These are phyloP conservation scores for Gorsachius goisagi DNA, from an alignment of 2,113 vertebrate genomes.

Conservation along the genomic window DNA sequence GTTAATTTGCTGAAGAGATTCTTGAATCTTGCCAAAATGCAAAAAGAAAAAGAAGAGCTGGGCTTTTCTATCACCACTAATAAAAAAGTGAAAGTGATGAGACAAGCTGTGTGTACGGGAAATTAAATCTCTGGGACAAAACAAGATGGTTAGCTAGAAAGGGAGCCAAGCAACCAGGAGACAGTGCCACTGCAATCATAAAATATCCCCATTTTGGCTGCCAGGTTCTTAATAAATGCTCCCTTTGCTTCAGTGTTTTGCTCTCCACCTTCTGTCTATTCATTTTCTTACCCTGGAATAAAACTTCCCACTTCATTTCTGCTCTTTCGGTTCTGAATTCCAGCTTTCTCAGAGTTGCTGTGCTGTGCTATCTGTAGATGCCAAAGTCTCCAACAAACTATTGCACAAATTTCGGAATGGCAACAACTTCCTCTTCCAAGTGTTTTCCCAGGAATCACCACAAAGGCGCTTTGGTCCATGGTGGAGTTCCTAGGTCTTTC, in stretches of 20 bases:
- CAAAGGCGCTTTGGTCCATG: neutral
- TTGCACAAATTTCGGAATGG: neutral
- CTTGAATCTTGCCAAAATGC: constrained; percentile 12
- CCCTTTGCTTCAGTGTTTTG: neutral
- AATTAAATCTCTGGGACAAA: constrained; percentile 28
- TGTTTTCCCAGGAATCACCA: neutral
- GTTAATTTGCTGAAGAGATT: constrained; percentile 23
- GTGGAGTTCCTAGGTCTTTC: neutral
- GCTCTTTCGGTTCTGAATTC: neutral
- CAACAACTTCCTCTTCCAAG: neutral
- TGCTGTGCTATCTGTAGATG: neutral
- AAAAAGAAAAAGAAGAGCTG: neutral
- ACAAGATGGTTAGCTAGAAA: constrained; percentile 1
- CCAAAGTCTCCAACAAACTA: neutral
- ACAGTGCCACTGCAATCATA: neutral
- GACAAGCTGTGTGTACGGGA: neutral
- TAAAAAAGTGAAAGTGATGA: constrained; percentile 1
- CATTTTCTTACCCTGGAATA: neutral
- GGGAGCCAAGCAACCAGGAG: neutral
- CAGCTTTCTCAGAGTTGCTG: neutral
- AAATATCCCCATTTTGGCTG: neutral
- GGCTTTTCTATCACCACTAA: neutral
- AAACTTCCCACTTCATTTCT: neutral
- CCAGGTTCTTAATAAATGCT: neutral
- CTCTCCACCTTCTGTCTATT: neutral